Percentiles rank a stretch among this genome's conserved stretches.
Conservation (phyloP, 2,888 invertebrate species). For the Griposia aprilina region DNA sequence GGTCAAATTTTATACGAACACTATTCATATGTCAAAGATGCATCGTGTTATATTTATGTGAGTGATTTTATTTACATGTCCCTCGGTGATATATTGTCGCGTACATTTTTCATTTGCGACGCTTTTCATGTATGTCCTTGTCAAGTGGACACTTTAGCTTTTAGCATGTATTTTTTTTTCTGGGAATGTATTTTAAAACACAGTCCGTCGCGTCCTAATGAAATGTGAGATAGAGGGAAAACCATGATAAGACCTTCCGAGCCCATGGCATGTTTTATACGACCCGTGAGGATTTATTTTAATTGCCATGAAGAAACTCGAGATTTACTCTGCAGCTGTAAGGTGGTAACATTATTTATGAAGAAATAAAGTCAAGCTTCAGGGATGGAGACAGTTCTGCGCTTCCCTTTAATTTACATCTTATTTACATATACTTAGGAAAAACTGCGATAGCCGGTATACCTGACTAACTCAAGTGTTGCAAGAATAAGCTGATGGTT, state of each 20-base stretch:
- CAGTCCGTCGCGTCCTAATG: conserved; percentile 37
- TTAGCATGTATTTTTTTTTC: conserved; percentile 47
- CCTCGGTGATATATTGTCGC: conserved; percentile 68
- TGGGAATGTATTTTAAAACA: conserved; percentile 52
- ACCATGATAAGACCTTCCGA: conserved; percentile 9
- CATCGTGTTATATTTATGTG: conserved; percentile 64
- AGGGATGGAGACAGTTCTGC: background rate
- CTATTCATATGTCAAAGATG: conserved; percentile 58
- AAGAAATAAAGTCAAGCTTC: background rate
- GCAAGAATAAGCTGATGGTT: background rate
- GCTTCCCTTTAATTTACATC: conserved; percentile 32
- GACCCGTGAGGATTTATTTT: conserved; percentile 14
- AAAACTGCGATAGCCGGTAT: conserved; percentile 8
- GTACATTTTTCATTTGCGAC: conserved; percentile 69
- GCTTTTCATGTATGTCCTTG: conserved; percentile 67
- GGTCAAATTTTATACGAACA: conserved; percentile 49
- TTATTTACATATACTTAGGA: conserved; percentile 15
- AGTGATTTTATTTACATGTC: conserved; percentile 71
- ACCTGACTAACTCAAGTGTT: conserved; percentile 1
- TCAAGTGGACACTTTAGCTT: conserved; percentile 69
- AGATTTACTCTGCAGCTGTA: background rate
- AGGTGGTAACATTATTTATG: background rate
- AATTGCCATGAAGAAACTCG: conserved; percentile 14
- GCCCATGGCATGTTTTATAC: background rate
- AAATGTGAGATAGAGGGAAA: conserved; percentile 37